phyloP scores from a whole-genome alignment of 2,113 vertebrate species.

The Macrotus californicus region DNA sequence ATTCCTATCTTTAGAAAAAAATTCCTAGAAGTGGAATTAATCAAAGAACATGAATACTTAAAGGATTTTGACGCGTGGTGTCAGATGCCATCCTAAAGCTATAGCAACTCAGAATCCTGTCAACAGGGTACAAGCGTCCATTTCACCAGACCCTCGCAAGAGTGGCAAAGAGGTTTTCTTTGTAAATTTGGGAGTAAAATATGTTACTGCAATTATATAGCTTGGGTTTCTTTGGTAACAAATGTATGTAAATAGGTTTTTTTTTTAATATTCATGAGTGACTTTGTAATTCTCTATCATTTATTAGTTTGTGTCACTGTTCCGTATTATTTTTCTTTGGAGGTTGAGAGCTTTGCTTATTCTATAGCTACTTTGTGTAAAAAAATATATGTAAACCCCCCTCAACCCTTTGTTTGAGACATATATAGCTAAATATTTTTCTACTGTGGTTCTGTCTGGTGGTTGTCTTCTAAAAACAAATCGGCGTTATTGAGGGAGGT shows the following conservation, averaged over 20 bases:
- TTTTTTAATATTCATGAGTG: conserved; percentile 30
- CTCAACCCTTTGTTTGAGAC: background rate
- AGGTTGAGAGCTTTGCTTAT: background rate
- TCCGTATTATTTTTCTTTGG: background rate
- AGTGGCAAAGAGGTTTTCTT: conserved; percentile 19
- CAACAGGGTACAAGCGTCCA: background rate
- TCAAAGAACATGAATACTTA: background rate
- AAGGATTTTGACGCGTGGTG: background rate
- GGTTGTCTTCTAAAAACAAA: background rate
- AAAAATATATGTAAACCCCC: background rate
- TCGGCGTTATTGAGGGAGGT: background rate
- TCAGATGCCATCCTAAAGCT: background rate
- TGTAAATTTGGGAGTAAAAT: conserved; percentile 15
- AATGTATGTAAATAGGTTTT: background rate
- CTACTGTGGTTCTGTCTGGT: background rate
- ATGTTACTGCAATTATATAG: background rate
- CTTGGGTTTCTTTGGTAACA: conserved; percentile 49
- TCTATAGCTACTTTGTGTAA: background rate
- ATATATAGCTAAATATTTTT: background rate
- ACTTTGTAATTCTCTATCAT: conserved; percentile 10
- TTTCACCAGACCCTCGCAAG: background rate
- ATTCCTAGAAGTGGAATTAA: background rate
- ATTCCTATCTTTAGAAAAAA: background rate
- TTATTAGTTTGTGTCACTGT: background rate
- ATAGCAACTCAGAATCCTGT: background rate